Evolutionary conservation across 2,888 invertebrate genomes (phyloP).

Genomic region (Philhelius pedissequus): DNA sequence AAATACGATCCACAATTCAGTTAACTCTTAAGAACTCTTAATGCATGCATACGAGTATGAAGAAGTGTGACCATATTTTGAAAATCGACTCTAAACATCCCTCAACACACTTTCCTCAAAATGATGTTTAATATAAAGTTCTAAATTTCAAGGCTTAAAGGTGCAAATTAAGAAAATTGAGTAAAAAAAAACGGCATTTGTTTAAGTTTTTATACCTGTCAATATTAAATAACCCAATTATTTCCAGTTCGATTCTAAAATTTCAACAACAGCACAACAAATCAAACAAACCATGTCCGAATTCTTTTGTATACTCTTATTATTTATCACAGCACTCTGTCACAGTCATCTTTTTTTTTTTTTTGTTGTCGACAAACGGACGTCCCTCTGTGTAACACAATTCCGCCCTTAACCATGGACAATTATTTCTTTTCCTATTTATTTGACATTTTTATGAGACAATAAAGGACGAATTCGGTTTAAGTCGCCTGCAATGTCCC

Average conservation of each 20-base stretch:
- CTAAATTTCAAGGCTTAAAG: not conserved
- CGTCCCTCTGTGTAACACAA: constrained; percentile 48
- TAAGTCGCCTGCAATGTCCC: constrained; percentile 35
- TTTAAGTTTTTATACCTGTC: not conserved
- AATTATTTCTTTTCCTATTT: constrained; percentile 64
- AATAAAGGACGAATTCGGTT: constrained; percentile 41
- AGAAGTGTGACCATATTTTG: not conserved
- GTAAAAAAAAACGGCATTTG: not conserved
- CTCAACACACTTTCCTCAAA: not conserved
- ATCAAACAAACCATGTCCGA: constrained; percentile 19
- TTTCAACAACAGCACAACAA: not conserved
- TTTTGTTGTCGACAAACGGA: not conserved
- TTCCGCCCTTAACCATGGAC: constrained; percentile 58
- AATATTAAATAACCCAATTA: not conserved
- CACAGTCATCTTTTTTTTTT: not conserved
- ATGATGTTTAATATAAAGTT: not conserved
- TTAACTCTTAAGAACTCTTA: no score
- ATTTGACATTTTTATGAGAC: constrained; percentile 59
- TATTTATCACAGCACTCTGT: constrained; percentile 52
- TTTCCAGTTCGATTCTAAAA: not conserved
- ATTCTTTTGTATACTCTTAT: constrained; percentile 14
- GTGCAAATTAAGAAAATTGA: not conserved
- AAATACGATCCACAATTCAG: no score
- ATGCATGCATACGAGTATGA: no score
- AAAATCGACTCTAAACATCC: not conserved